These are phyloP conservation scores for Ypsolopha scabrella DNA, from an alignment of 2,888 invertebrate species.

Conservation along the genomic window DNA sequence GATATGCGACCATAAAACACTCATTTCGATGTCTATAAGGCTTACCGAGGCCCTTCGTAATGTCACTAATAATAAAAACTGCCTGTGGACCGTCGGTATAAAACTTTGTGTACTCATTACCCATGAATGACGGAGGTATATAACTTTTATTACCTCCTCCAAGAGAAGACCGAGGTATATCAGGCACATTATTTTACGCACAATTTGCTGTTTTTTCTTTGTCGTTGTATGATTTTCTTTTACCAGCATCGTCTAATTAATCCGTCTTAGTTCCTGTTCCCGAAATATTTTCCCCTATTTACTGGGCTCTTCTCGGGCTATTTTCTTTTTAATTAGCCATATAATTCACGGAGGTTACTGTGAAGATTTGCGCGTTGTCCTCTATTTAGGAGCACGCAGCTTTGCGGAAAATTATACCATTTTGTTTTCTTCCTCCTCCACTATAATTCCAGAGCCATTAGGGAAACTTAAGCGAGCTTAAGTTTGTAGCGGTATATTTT, in stretches of 20 bases:
- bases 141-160: background rate
- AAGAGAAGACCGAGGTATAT: background rate
- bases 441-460: no score
- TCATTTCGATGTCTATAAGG: background rate
- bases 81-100: background rate
- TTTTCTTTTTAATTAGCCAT: background rate
- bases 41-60: background rate
- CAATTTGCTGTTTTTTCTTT: background rate
- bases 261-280: background rate
- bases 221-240: background rate
- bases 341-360: background rate
- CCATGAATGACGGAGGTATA: background rate
- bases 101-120: background rate
- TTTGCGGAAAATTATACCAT: no score
- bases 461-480: no score
- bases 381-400: no score
- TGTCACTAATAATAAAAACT: background rate
- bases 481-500: no score
- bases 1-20: no score
- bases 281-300: background rate
- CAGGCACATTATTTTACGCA: background rate
- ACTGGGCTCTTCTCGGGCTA: background rate
- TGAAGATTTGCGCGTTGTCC: no score
- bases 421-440: no score
- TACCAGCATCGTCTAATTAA: constrained; percentile 1